These are phyloP conservation scores for Tribolium castaneum DNA, from an alignment of 1,140 invertebrate genomes.

Conservation along the genomic window DNA sequence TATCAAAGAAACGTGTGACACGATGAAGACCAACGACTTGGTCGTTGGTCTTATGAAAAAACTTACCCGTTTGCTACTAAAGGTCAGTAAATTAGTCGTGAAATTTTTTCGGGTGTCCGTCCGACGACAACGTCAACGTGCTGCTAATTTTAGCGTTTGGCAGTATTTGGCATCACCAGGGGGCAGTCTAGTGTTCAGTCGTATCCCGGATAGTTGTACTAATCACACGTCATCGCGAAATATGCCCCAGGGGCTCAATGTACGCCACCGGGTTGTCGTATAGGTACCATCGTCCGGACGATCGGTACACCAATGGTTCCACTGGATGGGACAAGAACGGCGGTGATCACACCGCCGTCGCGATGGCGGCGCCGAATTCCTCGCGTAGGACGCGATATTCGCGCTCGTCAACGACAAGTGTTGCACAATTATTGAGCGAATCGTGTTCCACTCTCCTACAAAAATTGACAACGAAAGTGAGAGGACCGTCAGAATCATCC, in stretches of 20 bases:
- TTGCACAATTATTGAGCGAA: conserved; percentile 84
- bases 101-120: neutral
- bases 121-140: conserved; percentile 5
- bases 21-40: neutral
- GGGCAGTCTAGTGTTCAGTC: conserved; percentile 59
- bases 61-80: neutral
- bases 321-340: neutral
- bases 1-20: neutral
- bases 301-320: conserved; percentile 5
- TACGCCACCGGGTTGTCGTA: conserved; percentile 57
- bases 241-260: conserved; percentile 46
- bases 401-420: conserved; percentile 81
- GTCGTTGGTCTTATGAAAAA: neutral
- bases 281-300: conserved; percentile 55
- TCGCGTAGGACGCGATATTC: conserved; percentile 73
- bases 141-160: conserved; percentile 59
- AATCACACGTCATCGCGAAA: conserved; percentile 40
- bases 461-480: conserved; percentile 75
- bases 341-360: conserved; percentile 27
- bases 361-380: conserved; percentile 47
- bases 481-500: conserved; percentile 72
- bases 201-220: conserved; percentile 55
- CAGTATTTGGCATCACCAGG: conserved; percentile 61
- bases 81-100: neutral
- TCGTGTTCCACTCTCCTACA: conserved; percentile 86